Evolutionary conservation across 1,140 invertebrate genomes (phyloP), one percentile per base, ranked within the genome.

Genomic region (Asbolus verrucosus): DNA sequence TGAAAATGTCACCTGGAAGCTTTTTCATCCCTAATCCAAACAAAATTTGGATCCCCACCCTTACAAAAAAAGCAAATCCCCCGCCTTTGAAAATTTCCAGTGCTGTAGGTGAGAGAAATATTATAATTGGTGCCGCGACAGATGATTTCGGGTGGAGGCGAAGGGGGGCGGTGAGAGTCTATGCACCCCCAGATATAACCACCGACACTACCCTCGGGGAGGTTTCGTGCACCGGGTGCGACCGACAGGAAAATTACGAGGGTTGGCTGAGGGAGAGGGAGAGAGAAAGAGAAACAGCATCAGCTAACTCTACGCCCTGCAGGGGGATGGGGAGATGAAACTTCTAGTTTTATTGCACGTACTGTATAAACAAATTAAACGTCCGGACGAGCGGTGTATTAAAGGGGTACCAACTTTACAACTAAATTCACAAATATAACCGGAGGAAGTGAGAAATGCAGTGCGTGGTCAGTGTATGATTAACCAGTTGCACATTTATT

Each of bases 231-330:
- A 72, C 73, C 75, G 75, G 73, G 75, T 76, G 75, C 75, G 75
- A 72, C 75, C 69, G 75, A 76, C 75, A 75, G 75, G 75, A 76
- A 76, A 76, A 76, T 76, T 73, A 76, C 73, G 73, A 76, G 75
- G 75, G 75, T 75, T 24, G 62, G 27, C 43, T 0, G 39, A 8
- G 61, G 72, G 43, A 24, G 59, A 27, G 39, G 33, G 61, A 60
- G 21, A 39, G 30, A 36, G 11, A 46, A 33, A 18, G 41, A 39
- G 65, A 41, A 63, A 33, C 36, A 71, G 50, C 36, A 66, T 54
- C 41, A 27, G 39, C 18, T 43, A 27, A 24, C 31, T 43, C 27
- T 13, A 43, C 11, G 33, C 33, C 24, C 24, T 6, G 14, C 27
- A 54, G 46, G 0, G 46, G 43, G 46, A n/a, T 54, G 21, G 21